Evolutionary conservation across 2,888 invertebrate species (phyloP), one percentile per base, ranked within the genome.

Genomic region (Nemoura dubitans): DNA sequence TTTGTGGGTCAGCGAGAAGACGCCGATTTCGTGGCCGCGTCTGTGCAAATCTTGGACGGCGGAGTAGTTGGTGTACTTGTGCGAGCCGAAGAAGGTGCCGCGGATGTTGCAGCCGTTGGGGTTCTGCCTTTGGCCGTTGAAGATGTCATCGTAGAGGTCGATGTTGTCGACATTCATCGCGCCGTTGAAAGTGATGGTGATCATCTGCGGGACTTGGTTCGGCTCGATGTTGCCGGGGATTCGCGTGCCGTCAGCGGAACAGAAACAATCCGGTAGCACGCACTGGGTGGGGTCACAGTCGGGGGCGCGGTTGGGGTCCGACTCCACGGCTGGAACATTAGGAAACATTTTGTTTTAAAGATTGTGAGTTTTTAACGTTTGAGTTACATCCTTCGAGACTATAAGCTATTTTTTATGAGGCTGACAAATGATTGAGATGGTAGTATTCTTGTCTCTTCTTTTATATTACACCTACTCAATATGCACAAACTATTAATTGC

Each of bases 141-240:
- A 98, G 89, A 98, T 94, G 90, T 97, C 97, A 86, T 97, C 97
- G 92, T 97, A 98, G 88, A 98, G 93, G 90, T 98, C 98, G 90
- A 98, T 97, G 92, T 98, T 98, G 92, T 98, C 97, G 77, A 97
- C 95, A 91, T 98, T 98, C 85, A 97, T 95, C 88, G 98, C 98
- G 85, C 98, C 98, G 91, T 98, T 98, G 92, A 98, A 98, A 21
- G 97, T 97, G 89, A 98, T 95, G 27, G 97, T 97, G 90, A 98
- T 95, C 98, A 98, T 98, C 92, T 98, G 98, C 28, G 98, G 98
- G 14, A 97, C 97, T 92, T 97, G 96, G 89, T 94, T 94, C 0
- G 96, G 95, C 91, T 97, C 97, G 89, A 97, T 94, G 88, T 94
- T 94, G 59, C 97, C 97, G 25, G 97, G 97, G 89, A 98, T 97